These are phyloP conservation scores for Mongoloraphidia duomilia DNA, from an alignment of 2,888 invertebrate species.

Conservation along the genomic window DNA sequence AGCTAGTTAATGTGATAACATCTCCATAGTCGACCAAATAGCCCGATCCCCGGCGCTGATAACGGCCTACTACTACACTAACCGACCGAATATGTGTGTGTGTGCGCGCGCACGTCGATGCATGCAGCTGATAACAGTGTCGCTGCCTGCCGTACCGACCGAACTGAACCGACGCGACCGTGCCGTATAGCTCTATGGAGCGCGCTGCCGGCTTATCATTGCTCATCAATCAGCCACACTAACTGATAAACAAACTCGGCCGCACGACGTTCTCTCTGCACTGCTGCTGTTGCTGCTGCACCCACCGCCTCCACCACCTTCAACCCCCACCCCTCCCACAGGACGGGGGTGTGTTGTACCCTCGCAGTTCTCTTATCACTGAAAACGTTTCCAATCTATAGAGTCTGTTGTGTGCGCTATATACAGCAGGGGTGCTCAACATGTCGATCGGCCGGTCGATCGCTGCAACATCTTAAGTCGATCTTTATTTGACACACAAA, in stretches of 20 bases:
- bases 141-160: slow-evolving; percentile 17
- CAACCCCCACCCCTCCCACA: slow-evolving; percentile 15
- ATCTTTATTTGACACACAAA: too few relatives aligned
- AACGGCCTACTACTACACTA: slow-evolving; percentile 11
- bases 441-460: too few relatives aligned
- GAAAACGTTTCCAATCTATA: slow-evolving; percentile 38
- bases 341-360: slow-evolving; percentile 22
- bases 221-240: slow-evolving; percentile 31
- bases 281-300: neutral
- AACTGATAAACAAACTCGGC: slow-evolving; percentile 32
- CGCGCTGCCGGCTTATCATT: slow-evolving; percentile 24
- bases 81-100: slow-evolving; percentile 19
- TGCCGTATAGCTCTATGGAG: slow-evolving; percentile 12
- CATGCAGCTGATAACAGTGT: slow-evolving; percentile 24
- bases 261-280: slow-evolving; percentile 15
- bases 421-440: too few relatives aligned
- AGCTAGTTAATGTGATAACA: slow-evolving; percentile 42
- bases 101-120: slow-evolving; percentile 27
- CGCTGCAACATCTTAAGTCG: too few relatives aligned
- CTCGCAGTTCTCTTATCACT: slow-evolving; percentile 29
- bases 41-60: slow-evolving; percentile 29
- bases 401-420: slow-evolving; percentile 19
- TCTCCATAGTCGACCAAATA: slow-evolving; percentile 34
- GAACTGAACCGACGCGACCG: slow-evolving; percentile 20
- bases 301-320: neutral